Evolutionary conservation across 2,888 invertebrate species (phyloP).

Genomic region (Polietes domitor): DNA sequence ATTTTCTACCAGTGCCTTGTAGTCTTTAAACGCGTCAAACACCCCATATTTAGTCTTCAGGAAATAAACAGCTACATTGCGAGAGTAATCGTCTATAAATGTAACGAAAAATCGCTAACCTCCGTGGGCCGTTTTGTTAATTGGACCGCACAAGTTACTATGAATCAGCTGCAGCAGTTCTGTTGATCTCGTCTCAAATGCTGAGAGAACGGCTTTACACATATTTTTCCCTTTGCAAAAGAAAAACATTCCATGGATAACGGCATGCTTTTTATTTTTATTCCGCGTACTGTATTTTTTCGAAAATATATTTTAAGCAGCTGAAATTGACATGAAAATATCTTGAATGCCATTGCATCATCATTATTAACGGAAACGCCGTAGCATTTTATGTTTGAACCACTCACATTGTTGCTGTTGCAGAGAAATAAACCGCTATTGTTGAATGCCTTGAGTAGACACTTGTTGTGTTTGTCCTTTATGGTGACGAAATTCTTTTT

Average conservation of each 20-base stretch:
- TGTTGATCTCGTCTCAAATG: background rate
- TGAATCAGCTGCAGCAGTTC: background rate
- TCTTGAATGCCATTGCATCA: conserved; percentile 49
- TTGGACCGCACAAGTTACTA: background rate
- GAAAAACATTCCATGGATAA: conserved; percentile 38
- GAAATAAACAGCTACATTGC: conserved; percentile 28
- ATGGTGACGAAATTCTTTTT: conserved; percentile 18
- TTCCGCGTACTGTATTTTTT: conserved; percentile 41
- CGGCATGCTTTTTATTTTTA: conserved; percentile 29
- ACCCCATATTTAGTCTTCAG: conserved; percentile 28
- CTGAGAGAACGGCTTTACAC: conserved; percentile 21
- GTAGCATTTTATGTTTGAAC: conserved; percentile 3
- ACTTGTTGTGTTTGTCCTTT: background rate
- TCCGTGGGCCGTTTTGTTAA: background rate
- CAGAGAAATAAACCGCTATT: background rate
- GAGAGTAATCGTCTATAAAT: conserved; percentile 32
- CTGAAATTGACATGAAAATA: conserved; percentile 43
- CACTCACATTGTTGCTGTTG: background rate
- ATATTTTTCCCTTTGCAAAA: conserved; percentile 56
- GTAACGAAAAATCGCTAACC: conserved; percentile 22
- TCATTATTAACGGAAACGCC: background rate
- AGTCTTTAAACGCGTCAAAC: conserved; percentile 20
- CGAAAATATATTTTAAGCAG: conserved; percentile 40
- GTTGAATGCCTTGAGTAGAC: background rate
- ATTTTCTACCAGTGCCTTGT: background rate